These are phyloP conservation scores for Lissonota sp. DNA, from an alignment of 2,888 invertebrate species.

Conservation along the genomic window DNA sequence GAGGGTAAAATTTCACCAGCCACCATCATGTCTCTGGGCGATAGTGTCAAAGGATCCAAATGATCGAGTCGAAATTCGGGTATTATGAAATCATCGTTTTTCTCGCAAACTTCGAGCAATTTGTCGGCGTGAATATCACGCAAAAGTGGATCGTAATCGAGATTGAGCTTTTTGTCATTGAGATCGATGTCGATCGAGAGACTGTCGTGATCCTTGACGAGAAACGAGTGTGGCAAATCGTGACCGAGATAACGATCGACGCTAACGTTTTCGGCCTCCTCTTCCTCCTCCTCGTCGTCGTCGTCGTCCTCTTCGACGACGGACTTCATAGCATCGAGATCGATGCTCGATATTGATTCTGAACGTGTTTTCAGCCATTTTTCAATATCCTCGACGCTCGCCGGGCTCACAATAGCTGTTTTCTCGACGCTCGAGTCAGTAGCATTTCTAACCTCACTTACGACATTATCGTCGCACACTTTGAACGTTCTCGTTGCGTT, in stretches of 20 bases:
- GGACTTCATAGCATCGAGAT: conserved; percentile 76
- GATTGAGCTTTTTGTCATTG: conserved; percentile 74
- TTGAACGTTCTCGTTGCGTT: conserved; percentile 26
- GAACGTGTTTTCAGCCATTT: conserved; percentile 80
- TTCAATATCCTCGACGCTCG: conserved; percentile 78
- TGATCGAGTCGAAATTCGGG: conserved; percentile 79
- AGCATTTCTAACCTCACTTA: background rate
- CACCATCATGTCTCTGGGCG: conserved; percentile 79
- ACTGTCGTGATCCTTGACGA: conserved; percentile 75
- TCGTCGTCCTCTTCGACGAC: conserved; percentile 68
- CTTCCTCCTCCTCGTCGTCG: conserved; percentile 19
- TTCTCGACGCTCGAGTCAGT: background rate
- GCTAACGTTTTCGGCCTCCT: conserved; percentile 52
- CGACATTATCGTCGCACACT: no score
- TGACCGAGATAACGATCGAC: conserved; percentile 77
- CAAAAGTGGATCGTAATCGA: conserved; percentile 77
- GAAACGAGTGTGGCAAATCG: conserved; percentile 75
- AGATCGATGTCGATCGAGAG: conserved; percentile 76
- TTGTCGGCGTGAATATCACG: conserved; percentile 77
- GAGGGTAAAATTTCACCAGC: conserved; percentile 78
- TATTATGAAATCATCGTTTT: conserved; percentile 77
- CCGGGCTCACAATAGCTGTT: conserved; percentile 55
- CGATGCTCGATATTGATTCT: conserved; percentile 76
- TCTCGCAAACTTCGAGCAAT: conserved; percentile 75
- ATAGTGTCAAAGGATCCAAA: conserved; percentile 75